Conservation (phyloP, 2,888 invertebrate genomes). For the Pandemis heparana region DNA sequence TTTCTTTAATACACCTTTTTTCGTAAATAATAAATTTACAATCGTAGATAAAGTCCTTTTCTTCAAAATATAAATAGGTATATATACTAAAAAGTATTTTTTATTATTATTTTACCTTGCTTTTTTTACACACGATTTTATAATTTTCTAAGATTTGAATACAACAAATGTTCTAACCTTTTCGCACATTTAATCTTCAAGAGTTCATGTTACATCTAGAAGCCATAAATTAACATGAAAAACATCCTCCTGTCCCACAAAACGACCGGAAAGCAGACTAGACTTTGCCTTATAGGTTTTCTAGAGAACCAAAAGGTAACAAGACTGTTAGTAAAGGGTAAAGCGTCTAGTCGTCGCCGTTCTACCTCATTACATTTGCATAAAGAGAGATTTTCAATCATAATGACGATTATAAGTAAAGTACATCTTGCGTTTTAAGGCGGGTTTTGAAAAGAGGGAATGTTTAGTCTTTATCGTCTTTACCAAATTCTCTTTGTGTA, state of each 20-base stretch:
- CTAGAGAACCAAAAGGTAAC: constrained; percentile 18
- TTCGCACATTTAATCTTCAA: constrained; percentile 1
- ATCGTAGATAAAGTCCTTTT: no score
- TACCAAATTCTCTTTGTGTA: no score
- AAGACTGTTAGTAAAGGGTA: not conserved
- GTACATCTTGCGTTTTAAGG: no score
- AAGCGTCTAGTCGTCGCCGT: constrained; percentile 14
- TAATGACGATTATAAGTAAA: not conserved
- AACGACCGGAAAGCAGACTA: constrained; percentile 36
- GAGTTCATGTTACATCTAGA: constrained; percentile 28
- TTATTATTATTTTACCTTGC: no score
- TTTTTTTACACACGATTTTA: no score
- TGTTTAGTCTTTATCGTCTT: no score
- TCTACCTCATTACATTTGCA: constrained; percentile 9
- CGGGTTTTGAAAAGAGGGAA: no score
- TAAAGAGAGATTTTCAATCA: not conserved
- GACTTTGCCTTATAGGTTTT: constrained; percentile 33
- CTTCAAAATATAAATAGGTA: no score
- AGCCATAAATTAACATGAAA: constrained; percentile 40
- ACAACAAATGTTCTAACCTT: not conserved
- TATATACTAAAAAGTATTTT: no score
- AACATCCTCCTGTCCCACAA: constrained; percentile 41
- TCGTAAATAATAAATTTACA: no score
- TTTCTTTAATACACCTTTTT: no score
- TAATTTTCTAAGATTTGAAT: no score